Conservation (phyloP, 2,113 vertebrate species). For the Mesitornis unicolor region DNA sequence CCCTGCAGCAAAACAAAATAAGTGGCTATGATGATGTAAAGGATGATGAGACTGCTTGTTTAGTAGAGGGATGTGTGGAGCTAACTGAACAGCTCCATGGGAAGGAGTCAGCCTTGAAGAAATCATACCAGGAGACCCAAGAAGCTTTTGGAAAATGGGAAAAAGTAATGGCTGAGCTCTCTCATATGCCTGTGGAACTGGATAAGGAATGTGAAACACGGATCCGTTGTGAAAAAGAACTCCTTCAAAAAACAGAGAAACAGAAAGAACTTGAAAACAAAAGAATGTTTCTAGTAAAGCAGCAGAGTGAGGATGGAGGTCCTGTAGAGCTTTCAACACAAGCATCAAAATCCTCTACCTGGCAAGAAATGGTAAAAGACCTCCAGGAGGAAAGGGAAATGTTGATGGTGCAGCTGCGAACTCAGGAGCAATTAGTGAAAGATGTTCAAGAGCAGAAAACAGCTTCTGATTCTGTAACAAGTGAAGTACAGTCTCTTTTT, state of each 20-base stretch:
- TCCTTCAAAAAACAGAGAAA: background rate
- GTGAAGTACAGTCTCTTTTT: slow-evolving; percentile 52
- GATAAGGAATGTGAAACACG: background rate
- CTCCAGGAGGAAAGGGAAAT: slow-evolving; percentile 58
- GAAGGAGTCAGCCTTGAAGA: slow-evolving; percentile 69
- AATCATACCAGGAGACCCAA: slow-evolving; percentile 61
- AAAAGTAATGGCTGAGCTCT: slow-evolving; percentile 66
- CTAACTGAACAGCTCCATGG: slow-evolving; percentile 71
- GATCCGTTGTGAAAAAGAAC: background rate
- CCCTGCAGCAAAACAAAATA: slow-evolving; percentile 12
- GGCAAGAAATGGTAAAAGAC: slow-evolving; percentile 51
- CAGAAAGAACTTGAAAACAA: slow-evolving; percentile 25
- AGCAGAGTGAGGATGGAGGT: slow-evolving; percentile 30
- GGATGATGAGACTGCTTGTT: slow-evolving; percentile 55
- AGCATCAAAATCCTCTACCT: background rate
- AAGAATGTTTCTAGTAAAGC: background rate
- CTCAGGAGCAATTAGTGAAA: slow-evolving; percentile 68
- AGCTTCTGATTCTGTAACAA: slow-evolving; percentile 15
- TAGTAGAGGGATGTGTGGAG: slow-evolving; percentile 69
- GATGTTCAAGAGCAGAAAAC: slow-evolving; percentile 69
- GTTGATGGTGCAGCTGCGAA: slow-evolving; percentile 51
- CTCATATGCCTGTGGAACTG: slow-evolving; percentile 30
- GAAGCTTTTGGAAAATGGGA: slow-evolving; percentile 72
- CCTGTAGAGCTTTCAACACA: background rate
- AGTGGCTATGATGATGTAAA: background rate